Percentiles rank a stretch among this genome's conserved stretches.
These are phyloP conservation scores for Archivesica marissinica DNA, from an alignment of 1,140 invertebrate genomes.

Conservation along the genomic window DNA sequence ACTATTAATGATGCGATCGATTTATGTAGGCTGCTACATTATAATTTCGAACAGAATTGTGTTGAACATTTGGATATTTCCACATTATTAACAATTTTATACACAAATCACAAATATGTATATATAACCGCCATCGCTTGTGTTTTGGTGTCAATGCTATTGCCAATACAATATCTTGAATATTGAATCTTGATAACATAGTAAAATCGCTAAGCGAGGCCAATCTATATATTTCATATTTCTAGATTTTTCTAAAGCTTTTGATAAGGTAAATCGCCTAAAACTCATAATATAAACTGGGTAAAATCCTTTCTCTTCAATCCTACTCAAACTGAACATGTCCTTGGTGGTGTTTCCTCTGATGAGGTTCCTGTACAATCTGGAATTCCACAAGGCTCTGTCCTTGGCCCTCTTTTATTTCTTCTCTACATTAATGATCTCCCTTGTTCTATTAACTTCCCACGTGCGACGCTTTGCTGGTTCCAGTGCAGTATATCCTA, in stretches of 20 bases:
- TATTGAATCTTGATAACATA: no score
- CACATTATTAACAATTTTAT: no score
- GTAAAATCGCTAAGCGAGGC: background rate
- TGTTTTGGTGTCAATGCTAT: no score
- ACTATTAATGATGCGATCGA: no score
- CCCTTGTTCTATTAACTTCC: constrained; percentile 4
- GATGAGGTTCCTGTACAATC: background rate
- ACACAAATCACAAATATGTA: no score
- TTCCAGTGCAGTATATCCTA: no score
- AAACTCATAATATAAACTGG: background rate
- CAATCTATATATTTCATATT: background rate
- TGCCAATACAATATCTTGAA: no score
- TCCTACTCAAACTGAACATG: background rate
- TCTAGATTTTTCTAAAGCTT: constrained; percentile 3
- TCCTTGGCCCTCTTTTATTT: constrained; percentile 36
- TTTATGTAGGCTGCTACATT: no score
- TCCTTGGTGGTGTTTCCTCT: background rate
- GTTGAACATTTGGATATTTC: no score
- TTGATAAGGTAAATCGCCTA: background rate
- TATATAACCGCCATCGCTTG: no score
- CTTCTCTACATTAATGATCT: constrained; percentile 34
- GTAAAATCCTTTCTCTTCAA: background rate
- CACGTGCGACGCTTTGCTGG: background rate
- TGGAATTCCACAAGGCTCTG: constrained; percentile 31
- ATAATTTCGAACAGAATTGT: no score